A percentile compares a stretch with the other conserved stretches of the same genome.
phyloP scores from a whole-genome alignment of 2,888 invertebrate species.

The Drosophila prolongata region DNA sequence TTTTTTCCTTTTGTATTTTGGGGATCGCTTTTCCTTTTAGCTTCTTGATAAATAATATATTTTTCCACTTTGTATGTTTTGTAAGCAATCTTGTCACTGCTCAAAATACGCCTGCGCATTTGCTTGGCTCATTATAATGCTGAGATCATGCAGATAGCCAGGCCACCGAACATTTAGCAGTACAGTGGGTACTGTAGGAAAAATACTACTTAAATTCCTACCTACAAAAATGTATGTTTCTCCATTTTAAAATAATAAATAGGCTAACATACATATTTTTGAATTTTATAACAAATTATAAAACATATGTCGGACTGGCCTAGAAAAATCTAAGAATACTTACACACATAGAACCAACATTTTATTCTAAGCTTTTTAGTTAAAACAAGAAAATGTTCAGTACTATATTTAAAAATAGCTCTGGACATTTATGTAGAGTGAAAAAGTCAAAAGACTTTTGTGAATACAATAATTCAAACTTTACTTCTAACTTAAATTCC shows the following conservation, averaged over 20 bases:
- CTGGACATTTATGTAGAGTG: too few species aligned
- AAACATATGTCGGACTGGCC: too few species aligned
- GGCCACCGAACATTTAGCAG: conserved; percentile 11
- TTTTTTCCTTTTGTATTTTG: conserved; percentile 19
- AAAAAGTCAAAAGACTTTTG: too few species aligned
- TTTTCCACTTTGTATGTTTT: conserved; percentile 41
- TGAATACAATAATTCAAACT: too few species aligned
- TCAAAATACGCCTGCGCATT: conserved; percentile 55
- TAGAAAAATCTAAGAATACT: too few species aligned
- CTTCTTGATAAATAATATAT: conserved; percentile 38
- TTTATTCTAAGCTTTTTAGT: too few species aligned
- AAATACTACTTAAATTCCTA: not conserved
- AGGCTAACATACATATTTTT: not conserved
- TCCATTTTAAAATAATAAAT: not conserved
- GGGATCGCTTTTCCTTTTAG: conserved; percentile 21
- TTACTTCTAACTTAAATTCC: not conserved
- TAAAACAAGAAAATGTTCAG: too few species aligned
- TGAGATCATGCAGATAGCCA: conserved; percentile 28
- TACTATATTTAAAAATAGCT: too few species aligned
- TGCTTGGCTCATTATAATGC: conserved; percentile 34
- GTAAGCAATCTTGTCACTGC: conserved; percentile 35
- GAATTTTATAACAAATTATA: too few species aligned
- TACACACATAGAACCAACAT: too few species aligned
- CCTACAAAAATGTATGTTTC: too few species aligned
- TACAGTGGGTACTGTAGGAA: conserved; percentile 9